Conservation (phyloP, 2,888 invertebrate species). For the Ornithoptera priamus region DNA sequence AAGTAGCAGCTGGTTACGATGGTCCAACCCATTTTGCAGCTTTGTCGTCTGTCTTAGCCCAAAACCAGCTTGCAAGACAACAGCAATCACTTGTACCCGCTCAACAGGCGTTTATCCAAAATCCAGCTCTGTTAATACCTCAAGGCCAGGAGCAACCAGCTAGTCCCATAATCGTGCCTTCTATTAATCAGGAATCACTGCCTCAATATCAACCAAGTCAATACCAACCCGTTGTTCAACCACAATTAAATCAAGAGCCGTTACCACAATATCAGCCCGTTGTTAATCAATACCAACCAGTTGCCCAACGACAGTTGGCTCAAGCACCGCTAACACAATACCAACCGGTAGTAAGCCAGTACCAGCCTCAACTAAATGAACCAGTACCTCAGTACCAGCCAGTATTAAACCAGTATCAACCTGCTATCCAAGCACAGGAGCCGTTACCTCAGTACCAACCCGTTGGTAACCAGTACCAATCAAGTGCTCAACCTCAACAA, state of each 20-base stretch:
- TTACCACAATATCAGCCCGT: slow-evolving; percentile 41
- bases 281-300: slow-evolving; percentile 34
- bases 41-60: slow-evolving; percentile 63
- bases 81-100: slow-evolving; percentile 38
- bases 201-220: slow-evolving; percentile 39
- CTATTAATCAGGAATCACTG: slow-evolving; percentile 37
- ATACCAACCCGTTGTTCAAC: slow-evolving; percentile 34
- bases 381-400: slow-evolving; percentile 42
- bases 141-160: slow-evolving; percentile 38
- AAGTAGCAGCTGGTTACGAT: slow-evolving; percentile 53
- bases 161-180: slow-evolving; percentile 34
- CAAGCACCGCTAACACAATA: slow-evolving; percentile 41
- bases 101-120: slow-evolving; percentile 44
- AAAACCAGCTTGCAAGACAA: slow-evolving; percentile 46
- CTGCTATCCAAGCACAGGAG: slow-evolving; percentile 31
- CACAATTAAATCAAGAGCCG: slow-evolving; percentile 34
- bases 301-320: slow-evolving; percentile 18
- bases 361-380: slow-evolving; percentile 36
- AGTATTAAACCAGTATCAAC: slow-evolving; percentile 38
- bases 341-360: slow-evolving; percentile 39
- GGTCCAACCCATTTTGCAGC: slow-evolving; percentile 66
- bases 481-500: slow-evolving; percentile 37
- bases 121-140: slow-evolving; percentile 46
- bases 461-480: slow-evolving; percentile 38
- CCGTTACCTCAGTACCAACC: slow-evolving; percentile 35